Evolutionary conservation across 2,888 invertebrate genomes (phyloP), one percentile per base, ranked within the genome.

Genomic region (Adelphocoris suturalis): DNA sequence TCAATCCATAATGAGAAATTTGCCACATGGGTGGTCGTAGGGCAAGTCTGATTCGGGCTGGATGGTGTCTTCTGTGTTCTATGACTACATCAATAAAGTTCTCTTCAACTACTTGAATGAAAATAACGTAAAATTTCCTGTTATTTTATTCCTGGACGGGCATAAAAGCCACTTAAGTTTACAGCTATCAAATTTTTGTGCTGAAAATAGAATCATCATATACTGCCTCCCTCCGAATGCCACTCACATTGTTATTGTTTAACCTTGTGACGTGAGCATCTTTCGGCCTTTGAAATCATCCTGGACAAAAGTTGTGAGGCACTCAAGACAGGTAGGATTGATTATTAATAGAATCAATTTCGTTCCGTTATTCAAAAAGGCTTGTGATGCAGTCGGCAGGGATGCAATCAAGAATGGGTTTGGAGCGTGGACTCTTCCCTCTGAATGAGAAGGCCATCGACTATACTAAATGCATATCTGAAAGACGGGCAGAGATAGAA

Each of bases 241-340:
- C 90, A 91, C 92, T 92, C n/a, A 81, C 46, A 93, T 92, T 92
- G n/a, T n/a, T n/a, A n/a, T n/a, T n/a, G 92, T 93, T 19, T 92
- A 93, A 89, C 87, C 91, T 91, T 93, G 68, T 86, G 92, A 46
- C 92, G 93, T 91, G 16, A 57, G n/a, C 92, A 92, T 82, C 84
- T 92, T 37, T 55, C 90, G 0, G 61, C 84, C 91, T 0, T 75
- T 91, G n/a, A 91, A 91, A 90, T 80, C 23, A 48, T 84, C 28
- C 12, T 91, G 91, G 91, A 85, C 61, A 47, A 57, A 90, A 14
- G 75, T 78, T 23, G 89, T 91, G 23, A 28, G 90, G 78, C 48
- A 61, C n/a, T 19, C 27, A 81, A 90, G 91, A 23, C 91, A 92
- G 85, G 89, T 91, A 47, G 91, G 91, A 16, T 37, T 90, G 89